Base-by-base conservation (phyloP, 92 coral and sea anemone genomes). In the Epizoanthus ramosus region DNA sequence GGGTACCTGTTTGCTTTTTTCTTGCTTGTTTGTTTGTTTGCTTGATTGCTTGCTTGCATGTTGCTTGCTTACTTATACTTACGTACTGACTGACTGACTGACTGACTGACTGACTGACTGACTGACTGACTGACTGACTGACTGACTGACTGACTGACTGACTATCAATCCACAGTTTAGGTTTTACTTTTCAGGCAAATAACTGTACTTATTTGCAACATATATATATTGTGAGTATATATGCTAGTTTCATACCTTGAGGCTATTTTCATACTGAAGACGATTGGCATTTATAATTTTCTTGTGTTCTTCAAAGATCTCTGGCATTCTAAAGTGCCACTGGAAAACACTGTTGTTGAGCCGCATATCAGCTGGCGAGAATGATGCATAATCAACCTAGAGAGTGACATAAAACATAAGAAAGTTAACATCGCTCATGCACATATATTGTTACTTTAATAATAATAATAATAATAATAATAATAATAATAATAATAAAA, bases 271-370 rank as follows among this genome's bases (percentile, higher is more conserved):
- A 71, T 97, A 97, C 81, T 97, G 99, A 24, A 88, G 79, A 80
- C 99, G 99, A 85, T 97, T 97, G 13, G 99, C 99, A 86, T 97
- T 94, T 54, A 92, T 81, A 21, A 97, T 97, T 65, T 92, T 92
- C 74, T 97, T 97, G 98, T 97, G 99, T 75, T 97, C 99, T 59
- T 97, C 99, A 75, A 97, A 97, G 56, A 94, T 92, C 84, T 97
- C 99, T 33, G 98, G 99, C 99, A 97, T 97, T 70, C 99, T 88
- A 71, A 92, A 97, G 64, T 97, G 99, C 99, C 99, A 97, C 90
- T 94, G 99, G 83, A 97, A 97, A 45, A 97, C 99, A 63, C 98
- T 97, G 92, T 97, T 97, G 94, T 97, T 97, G 64, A 97, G 91
- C 3, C 99, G 91, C 98, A 97, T 97, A 90, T 97, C 99, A 60